A percentile compares a stretch with the other conserved stretches of the same genome.
Evolutionary conservation across 2,797 vertebrate species (phyloP).

Genomic region (Melanotaenia trifasciata): DNA sequence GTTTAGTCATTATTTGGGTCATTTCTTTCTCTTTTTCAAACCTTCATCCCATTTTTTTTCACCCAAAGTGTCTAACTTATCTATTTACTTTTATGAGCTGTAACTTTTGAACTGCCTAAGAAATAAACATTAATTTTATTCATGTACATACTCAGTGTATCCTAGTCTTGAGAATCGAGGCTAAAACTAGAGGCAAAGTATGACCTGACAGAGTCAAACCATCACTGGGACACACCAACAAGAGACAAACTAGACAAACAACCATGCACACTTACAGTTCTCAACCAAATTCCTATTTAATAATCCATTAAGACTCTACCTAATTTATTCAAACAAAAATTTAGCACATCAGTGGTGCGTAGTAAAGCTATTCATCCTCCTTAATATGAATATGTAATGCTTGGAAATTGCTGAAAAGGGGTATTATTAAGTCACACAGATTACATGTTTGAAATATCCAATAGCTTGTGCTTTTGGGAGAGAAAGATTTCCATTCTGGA

Average conservation of each 20-base stretch:
- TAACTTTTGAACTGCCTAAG: neutral
- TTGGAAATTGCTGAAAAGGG: neutral
- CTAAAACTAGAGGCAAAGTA: neutral
- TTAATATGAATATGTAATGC: neutral
- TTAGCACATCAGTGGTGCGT: neutral
- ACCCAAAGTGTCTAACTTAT: neutral
- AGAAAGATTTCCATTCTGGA: neutral
- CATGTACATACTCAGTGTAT: too few relatives aligned
- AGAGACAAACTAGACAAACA: neutral
- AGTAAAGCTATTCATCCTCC: neutral
- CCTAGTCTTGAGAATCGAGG: too few relatives aligned
- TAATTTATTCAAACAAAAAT: neutral
- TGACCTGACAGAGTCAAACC: too few relatives aligned
- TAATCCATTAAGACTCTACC: neutral
- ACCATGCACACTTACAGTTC: neutral
- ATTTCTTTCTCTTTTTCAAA: neutral
- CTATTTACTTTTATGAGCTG: neutral
- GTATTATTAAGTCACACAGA: neutral
- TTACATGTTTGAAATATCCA: neutral
- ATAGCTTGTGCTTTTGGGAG: neutral
- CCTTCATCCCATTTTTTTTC: neutral
- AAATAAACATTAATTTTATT: neutral
- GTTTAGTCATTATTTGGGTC: constrained; percentile 11
- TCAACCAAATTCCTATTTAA: neutral
- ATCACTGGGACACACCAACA: too few relatives aligned